Base-by-base conservation (phyloP, 2,888 invertebrate genomes). In the Metopia argyrocephala region DNA sequence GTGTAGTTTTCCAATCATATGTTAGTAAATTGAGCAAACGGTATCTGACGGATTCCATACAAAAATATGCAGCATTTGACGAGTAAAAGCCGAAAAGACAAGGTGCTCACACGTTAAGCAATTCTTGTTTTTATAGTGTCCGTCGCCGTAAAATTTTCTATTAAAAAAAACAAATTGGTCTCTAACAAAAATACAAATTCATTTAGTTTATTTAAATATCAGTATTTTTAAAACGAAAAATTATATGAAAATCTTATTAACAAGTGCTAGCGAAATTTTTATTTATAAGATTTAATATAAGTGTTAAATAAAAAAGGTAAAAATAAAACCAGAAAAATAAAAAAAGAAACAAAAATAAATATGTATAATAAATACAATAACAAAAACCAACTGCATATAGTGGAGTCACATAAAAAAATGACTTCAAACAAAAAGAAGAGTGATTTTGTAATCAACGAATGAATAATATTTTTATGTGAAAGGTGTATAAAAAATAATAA, bases 1-100 rank as follows among this genome's bases (percentile, higher is more conserved):
- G 27, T 12, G 12, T 12, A 4, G 12, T 38, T 12, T 12, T 12
- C 12, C 12, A 31, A 31, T 31, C 38, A 38, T 38, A 15, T 38
- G 38, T 38, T 15, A 3, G 38, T 38, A 15, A 38, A 15, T 38
- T 12, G 45, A 21, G 23, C 31, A 64, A 50, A 56, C 27, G 38
- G 59, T 69, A 80, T 80, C 65, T 38, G 73, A 61, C 61, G 73
- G 78, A 78, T 79, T 54, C 62, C 68, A 21, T 48, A 9, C 28
- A 52, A 62, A 76, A 21, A n/a, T 2, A 50, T 62, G 65, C 21
- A 76, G 73, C 80, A 83, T 83, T 83, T 82, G 75, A 82, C 82
- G 83, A 84, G 81, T 81, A 79, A 81, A 79, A 83, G 75, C 79
- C 79, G 78, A 78, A 71, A 78, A 57, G 65, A 70, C 56, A 79